Evolutionary conservation across 2,113 vertebrate genomes (phyloP).

Genomic region (Acrocephalus arundinaceus): DNA sequence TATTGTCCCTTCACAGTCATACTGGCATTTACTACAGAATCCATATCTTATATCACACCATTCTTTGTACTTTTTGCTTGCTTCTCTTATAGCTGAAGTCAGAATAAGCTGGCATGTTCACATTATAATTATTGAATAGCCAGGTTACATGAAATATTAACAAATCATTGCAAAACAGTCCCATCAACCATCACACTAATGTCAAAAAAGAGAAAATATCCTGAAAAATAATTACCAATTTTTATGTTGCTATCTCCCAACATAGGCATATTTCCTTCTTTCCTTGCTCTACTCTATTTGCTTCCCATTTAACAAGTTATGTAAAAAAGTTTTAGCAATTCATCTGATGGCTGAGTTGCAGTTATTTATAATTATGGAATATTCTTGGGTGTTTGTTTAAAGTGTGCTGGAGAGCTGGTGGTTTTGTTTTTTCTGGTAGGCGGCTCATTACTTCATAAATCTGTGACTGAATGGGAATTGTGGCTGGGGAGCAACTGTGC

Average conservation of each 20-base stretch:
- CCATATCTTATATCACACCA: neutral
- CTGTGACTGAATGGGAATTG: slow-evolving; percentile 67
- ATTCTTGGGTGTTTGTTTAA: slow-evolving; percentile 60
- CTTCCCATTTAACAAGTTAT: slow-evolving; percentile 14
- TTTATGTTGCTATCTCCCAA: neutral
- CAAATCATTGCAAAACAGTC: neutral
- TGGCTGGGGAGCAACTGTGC: slow-evolving; percentile 60
- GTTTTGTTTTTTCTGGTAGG: slow-evolving; percentile 65
- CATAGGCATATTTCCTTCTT: neutral
- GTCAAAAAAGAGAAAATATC: neutral
- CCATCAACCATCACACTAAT: neutral
- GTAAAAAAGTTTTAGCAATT: slow-evolving; percentile 20
- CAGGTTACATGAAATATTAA: neutral
- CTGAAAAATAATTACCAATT: neutral
- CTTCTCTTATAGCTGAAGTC: neutral
- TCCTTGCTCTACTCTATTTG: neutral
- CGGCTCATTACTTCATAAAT: slow-evolving; percentile 76
- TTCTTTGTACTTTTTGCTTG: neutral
- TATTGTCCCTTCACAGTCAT: neutral
- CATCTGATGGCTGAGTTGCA: slow-evolving; percentile 12
- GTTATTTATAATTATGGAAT: slow-evolving; percentile 36
- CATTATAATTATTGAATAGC: neutral
- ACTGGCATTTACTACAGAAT: neutral
- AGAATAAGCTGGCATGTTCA: neutral
- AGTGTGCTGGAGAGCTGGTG: slow-evolving; percentile 51